These are phyloP conservation scores for Lamprologus speciosus DNA, from an alignment of 2,113 vertebrate species.

Conservation along the genomic window DNA sequence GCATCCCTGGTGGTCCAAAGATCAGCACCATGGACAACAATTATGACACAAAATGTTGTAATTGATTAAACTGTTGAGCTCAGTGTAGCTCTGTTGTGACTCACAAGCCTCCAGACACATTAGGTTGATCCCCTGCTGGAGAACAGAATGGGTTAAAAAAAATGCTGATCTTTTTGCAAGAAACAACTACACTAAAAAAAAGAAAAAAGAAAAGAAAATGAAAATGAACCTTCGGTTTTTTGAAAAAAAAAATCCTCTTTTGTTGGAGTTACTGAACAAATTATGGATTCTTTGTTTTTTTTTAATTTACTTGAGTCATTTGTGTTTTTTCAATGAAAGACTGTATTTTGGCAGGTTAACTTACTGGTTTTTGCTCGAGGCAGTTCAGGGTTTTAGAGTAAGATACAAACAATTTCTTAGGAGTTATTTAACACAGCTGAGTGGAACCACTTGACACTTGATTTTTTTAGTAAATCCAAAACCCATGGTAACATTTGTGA, in stretches of 20 bases:
- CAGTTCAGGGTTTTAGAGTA: fast-evolving
- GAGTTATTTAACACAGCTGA: background rate
- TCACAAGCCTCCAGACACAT: background rate
- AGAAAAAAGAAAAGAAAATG: background rate
- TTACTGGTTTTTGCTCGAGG: background rate
- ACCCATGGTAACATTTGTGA: background rate
- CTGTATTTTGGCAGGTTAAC: background rate
- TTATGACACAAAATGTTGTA: background rate
- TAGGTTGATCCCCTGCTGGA: background rate
- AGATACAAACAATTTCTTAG: background rate
- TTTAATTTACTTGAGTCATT: background rate
- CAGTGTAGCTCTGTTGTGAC: background rate
- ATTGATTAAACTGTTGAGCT: background rate
- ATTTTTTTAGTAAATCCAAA: background rate
- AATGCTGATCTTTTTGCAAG: background rate
- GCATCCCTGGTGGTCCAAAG: background rate
- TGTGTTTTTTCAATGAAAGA: background rate
- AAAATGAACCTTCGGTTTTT: background rate
- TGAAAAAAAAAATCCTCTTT: background rate
- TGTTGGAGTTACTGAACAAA: background rate
- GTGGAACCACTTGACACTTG: background rate
- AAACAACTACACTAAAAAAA: background rate
- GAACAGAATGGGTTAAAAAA: background rate
- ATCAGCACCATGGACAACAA: background rate
- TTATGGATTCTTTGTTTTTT: background rate